These are phyloP conservation scores for Enchytraeus crypticus DNA, from an alignment of 2,888 invertebrate species.

Conservation along the genomic window DNA sequence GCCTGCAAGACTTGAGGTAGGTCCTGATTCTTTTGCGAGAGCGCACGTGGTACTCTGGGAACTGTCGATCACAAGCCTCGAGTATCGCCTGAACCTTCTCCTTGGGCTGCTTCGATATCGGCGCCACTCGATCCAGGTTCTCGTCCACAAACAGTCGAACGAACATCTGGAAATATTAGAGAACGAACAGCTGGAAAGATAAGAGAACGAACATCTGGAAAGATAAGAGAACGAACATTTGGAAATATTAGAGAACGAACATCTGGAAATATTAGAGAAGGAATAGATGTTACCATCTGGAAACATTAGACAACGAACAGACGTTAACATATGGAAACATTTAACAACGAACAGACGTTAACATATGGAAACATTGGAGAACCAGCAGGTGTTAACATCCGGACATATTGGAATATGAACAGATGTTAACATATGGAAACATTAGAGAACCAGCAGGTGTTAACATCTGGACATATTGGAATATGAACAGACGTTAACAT, in stretches of 20 bases:
- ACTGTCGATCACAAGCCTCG: conserved; percentile 90
- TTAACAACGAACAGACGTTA: conserved; percentile 65
- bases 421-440: too few species aligned
- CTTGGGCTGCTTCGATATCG: conserved; percentile 93
- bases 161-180: conserved; percentile 92
- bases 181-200: background rate
- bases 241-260: conserved; percentile 62
- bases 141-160: conserved; percentile 92
- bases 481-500: background rate
- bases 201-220: conserved; percentile 53
- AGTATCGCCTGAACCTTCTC: conserved; percentile 96
- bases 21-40: conserved; percentile 88
- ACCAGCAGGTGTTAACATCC: conserved; percentile 63
- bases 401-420: background rate
- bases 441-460: too few species aligned
- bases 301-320: background rate
- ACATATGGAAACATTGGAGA: conserved; percentile 32
- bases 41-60: conserved; percentile 89
- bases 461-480: too few species aligned
- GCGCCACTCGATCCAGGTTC: conserved; percentile 88
- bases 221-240: background rate
- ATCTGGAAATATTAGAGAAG: too few species aligned
- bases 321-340: background rate
- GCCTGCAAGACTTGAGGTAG: conserved; percentile 85
- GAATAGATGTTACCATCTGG: background rate